A percentile compares a stretch with the other conserved stretches of the same genome.
Conservation (phyloP, 2,113 vertebrate genomes). For the Megalops atlanticus region DNA sequence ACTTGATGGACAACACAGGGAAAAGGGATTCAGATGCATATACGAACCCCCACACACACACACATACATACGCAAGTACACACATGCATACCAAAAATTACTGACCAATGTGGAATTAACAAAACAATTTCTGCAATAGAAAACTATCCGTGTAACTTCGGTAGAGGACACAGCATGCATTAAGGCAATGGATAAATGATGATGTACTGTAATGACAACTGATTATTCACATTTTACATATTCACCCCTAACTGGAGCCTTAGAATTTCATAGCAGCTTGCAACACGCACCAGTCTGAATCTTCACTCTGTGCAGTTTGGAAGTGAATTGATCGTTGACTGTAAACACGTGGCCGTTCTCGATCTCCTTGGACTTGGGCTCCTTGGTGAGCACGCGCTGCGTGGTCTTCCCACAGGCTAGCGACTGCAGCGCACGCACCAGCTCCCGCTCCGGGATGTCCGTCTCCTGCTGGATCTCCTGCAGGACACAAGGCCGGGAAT, state of each 20-base stretch:
- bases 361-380: slow-evolving; percentile 97
- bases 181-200: no score
- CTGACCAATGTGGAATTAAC: no score
- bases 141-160: no score
- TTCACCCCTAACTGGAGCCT: no score
- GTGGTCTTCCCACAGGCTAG: slow-evolving; percentile 95
- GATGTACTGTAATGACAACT: no score
- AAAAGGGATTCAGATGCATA: slow-evolving; percentile 87
- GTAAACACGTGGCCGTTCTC: slow-evolving; percentile 96
- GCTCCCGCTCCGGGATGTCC: slow-evolving; percentile 92
- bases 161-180: no score
- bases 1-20: slow-evolving; percentile 64
- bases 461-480: slow-evolving; percentile 98
- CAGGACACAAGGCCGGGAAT: background rate
- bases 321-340: slow-evolving; percentile 97
- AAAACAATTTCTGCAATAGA: no score
- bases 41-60: no score
- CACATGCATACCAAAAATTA: no score
- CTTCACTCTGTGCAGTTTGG: slow-evolving; percentile 98
- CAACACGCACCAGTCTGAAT: slow-evolving; percentile 88
- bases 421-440: slow-evolving; percentile 93
- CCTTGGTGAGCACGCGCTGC: slow-evolving; percentile 94
- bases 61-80: no score
- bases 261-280: no score
- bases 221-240: no score